Percentiles rank a stretch among this genome's conserved stretches.
phyloP scores from a whole-genome alignment of 2,797 vertebrate genomes.

The Acipenser transmontanus region DNA sequence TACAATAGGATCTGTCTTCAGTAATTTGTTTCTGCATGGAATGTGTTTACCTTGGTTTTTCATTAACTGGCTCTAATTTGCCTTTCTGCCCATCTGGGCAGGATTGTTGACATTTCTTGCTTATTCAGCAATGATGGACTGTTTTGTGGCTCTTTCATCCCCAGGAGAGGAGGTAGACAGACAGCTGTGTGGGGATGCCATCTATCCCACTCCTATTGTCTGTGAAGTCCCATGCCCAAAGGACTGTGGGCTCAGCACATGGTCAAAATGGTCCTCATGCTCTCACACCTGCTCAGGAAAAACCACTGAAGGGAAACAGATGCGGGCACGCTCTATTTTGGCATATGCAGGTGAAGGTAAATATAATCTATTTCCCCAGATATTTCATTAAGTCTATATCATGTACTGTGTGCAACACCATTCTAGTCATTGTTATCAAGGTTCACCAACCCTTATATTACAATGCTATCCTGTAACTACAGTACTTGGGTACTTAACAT shows the following conservation, averaged over 20 bases:
- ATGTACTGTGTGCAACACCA: too few relatives aligned
- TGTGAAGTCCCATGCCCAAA: constrained; percentile 84
- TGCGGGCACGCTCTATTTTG: constrained; percentile 82
- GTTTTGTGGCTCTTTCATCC: constrained; percentile 36
- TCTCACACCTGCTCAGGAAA: constrained; percentile 97
- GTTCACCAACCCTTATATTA: too few relatives aligned
- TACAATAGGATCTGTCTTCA: too few relatives aligned
- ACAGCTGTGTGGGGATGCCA: constrained; percentile 70
- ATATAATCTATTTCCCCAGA: constrained; percentile 2
- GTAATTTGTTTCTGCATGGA: constrained; percentile 1
- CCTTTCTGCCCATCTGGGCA: constrained; percentile 38
- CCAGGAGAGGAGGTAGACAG: constrained; percentile 74
- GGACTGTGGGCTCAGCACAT: constrained; percentile 89
- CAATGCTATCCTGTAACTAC: too few relatives aligned
- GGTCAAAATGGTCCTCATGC: constrained; percentile 89
- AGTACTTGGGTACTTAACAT: too few relatives aligned
- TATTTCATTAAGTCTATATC: too few relatives aligned
- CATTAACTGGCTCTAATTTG: constrained; percentile 30
- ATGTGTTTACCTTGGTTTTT: not conserved
- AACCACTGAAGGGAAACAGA: constrained; percentile 86
- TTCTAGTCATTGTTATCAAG: too few relatives aligned
- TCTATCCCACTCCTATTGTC: constrained; percentile 64
- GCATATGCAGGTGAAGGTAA: constrained; percentile 92
- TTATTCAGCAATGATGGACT: constrained; percentile 39
- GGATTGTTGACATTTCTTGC: constrained; percentile 34